Conservation (phyloP, 2,797 vertebrate species). For the Phyllotis vaccarum region DNA sequence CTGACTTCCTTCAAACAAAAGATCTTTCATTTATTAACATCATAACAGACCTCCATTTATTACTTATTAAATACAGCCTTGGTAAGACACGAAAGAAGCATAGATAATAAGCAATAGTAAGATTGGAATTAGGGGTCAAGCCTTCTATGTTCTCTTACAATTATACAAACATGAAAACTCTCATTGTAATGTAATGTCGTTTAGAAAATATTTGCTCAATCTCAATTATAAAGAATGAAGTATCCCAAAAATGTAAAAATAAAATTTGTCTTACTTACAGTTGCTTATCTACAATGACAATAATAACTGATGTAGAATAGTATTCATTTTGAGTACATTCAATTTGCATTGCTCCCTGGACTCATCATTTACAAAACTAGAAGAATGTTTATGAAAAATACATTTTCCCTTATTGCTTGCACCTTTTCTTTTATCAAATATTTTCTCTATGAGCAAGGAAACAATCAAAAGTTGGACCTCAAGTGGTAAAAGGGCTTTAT, state of each 20-base stretch:
- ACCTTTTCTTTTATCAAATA: conserved; percentile 24
- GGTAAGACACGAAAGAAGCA: neutral
- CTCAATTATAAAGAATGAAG: neutral
- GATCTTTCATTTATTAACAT: neutral
- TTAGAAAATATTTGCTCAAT: neutral
- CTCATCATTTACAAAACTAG: neutral
- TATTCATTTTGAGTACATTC: neutral
- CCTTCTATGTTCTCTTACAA: neutral
- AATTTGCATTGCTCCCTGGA: neutral
- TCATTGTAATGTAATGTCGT: neutral
- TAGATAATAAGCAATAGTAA: neutral
- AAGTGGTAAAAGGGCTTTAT: neutral
- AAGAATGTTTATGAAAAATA: neutral
- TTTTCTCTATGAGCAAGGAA: neutral
- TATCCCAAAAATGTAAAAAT: neutral
- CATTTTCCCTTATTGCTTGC: neutral
- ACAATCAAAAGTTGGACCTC: neutral
- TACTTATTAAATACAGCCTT: neutral
- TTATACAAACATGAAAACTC: neutral
- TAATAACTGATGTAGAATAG: neutral
- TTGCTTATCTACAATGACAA: neutral
- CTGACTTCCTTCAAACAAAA: neutral
- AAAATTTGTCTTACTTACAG: neutral
- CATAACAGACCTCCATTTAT: neutral
- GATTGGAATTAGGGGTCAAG: neutral